Evolutionary conservation across 1,140 invertebrate species (phyloP), one percentile per base, ranked within the genome.

Genomic region (Pygmarrhopalites habei): DNA sequence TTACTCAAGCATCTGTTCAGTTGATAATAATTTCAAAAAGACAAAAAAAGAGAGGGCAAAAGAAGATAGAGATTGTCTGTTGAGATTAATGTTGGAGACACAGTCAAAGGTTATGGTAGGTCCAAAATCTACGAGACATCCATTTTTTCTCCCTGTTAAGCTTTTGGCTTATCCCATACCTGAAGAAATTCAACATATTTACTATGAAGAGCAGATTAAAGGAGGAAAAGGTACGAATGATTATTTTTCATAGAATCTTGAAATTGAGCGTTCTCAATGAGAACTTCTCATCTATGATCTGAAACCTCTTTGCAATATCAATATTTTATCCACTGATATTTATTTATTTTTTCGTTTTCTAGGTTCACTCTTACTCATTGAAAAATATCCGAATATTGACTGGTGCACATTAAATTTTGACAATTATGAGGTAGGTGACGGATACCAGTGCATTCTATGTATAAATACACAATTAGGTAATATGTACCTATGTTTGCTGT

Each of bases 371-470:
- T 39, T 88, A 25, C 85, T 86, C 2, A 73, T 80, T 17, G 78
- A 76, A 52, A 72, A 84, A 52, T 82, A 78, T 29, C 64, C 75
- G 14, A 73, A 83, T 19, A 67, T 81, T 53, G 73, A 77, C 0
- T 72, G 78, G 26, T 69, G 76, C 53, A 71, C 72, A 15, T 71
- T 77, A 75, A 44, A 77, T 43, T 66, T 61, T 75, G 41, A 73
- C 70, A 72, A 52, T 29, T 78, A 71, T 35, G 53, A 73, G 46
- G 74, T 74, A 25, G 82, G 4, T 80, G 70, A 65, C 65, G 86
- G 14, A 53, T 66, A n/a, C n/a, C 10, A 69, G 80, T 41, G 68
- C 72, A 15, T 75, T 88, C 3, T 76, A 67, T 39, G 75, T 80
- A 4, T 55, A 72, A 7, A 86, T 30, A 56, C 35, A 14, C 19